Evolutionary conservation across 2,797 vertebrate genomes (phyloP).

Genomic region (Lophius americanus): DNA sequence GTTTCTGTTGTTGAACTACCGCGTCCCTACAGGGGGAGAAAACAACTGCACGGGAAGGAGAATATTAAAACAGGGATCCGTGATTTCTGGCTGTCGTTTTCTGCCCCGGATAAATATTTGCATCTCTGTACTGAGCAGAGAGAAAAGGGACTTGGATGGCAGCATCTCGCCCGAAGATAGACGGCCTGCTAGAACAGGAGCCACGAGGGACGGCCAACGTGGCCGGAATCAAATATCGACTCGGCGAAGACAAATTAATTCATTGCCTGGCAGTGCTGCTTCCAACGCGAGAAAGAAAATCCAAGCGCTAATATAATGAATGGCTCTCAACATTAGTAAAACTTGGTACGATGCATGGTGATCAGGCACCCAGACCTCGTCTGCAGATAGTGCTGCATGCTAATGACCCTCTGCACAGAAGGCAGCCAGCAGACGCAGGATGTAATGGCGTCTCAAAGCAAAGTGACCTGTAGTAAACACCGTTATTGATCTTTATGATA

Average conservation of each 20-base stretch:
- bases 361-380: background rate
- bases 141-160: conserved; percentile 13
- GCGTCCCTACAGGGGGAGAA: background rate
- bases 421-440: background rate
- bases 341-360: background rate
- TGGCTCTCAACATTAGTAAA: background rate
- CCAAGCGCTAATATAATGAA: conserved; percentile 4
- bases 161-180: conserved; percentile 15
- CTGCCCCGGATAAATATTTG: conserved; percentile 45
- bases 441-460: background rate
- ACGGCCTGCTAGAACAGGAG: conserved; percentile 7
- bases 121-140: conserved; percentile 26
- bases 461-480: conserved; percentile 18
- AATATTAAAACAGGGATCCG: conserved; percentile 30
- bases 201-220: conserved; percentile 1
- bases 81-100: conserved; percentile 27
- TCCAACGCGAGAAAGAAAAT: background rate
- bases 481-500: no score
- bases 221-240: conserved; percentile 30
- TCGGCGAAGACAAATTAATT: conserved; percentile 24
- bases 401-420: conserved; percentile 1
- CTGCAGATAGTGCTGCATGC: background rate
- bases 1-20: conserved; percentile 8
- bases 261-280: background rate
- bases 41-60: conserved; percentile 25